These are phyloP conservation scores for Hippoglossus stenolepis DNA, from an alignment of 2,113 vertebrate species.

Conservation along the genomic window DNA sequence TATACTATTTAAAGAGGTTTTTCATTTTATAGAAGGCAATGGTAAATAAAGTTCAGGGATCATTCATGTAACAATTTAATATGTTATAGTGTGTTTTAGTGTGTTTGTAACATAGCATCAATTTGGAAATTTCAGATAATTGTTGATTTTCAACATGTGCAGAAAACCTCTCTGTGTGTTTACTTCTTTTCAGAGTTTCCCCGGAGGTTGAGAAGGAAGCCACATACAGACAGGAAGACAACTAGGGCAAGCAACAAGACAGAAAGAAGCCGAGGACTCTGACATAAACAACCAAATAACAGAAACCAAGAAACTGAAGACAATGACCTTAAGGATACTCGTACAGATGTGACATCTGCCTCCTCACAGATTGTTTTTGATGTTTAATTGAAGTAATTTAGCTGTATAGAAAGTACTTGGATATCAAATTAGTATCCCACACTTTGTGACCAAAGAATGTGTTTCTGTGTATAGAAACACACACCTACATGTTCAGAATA, in stretches of 20 bases:
- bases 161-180: conserved; percentile 9
- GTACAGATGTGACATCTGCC: neutral
- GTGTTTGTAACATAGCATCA: too few relatives aligned
- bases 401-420: neutral
- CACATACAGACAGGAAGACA: conserved; percentile 16
- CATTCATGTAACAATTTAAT: too few relatives aligned
- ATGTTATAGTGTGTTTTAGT: too few relatives aligned
- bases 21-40: too few relatives aligned
- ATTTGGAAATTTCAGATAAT: neutral
- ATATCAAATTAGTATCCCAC: conserved; percentile 1
- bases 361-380: conserved; percentile 1
- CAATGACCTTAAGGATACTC: neutral
- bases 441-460: conserved; percentile 25
- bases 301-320: neutral
- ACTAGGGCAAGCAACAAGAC: conserved; percentile 6
- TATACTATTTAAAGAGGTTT: too few relatives aligned
- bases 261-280: neutral
- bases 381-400: conserved; percentile 20
- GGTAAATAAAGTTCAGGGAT: too few relatives aligned
- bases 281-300: neutral
- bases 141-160: neutral
- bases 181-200: conserved; percentile 34
- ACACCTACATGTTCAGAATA: neutral
- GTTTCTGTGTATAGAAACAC: neutral
- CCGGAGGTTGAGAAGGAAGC: conserved; percentile 35